Evolutionary conservation across 2,888 invertebrate species (phyloP).

Genomic region (Molanna angustata): DNA sequence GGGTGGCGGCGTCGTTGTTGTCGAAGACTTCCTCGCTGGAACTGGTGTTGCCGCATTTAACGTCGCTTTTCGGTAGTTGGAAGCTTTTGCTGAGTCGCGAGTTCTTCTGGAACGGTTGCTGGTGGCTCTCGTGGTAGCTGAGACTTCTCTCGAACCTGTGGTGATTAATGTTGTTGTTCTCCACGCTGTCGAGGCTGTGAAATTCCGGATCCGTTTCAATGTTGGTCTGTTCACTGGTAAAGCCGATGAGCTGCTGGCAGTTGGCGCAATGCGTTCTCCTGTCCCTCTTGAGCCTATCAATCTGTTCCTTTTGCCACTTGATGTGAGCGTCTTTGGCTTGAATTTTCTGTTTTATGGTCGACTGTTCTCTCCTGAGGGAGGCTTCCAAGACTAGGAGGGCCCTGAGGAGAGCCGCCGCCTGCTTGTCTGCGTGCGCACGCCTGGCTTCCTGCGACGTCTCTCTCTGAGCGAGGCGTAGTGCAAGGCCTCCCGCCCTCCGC

Average conservation of each 20-base stretch:
- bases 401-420: constrained; percentile 66
- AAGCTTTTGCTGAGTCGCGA: constrained; percentile 55
- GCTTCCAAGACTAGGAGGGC: constrained; percentile 71
- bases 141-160: constrained; percentile 53
- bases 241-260: constrained; percentile 52
- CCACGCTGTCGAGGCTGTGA: constrained; percentile 53
- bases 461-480: constrained; percentile 57
- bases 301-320: constrained; percentile 66
- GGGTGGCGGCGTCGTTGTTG: constrained; percentile 43
- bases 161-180: too few relatives aligned
- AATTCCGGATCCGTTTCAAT: constrained; percentile 55
- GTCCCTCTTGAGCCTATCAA: constrained; percentile 59
- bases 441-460: constrained; percentile 55
- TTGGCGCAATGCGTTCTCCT: constrained; percentile 50
- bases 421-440: constrained; percentile 66
- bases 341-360: constrained; percentile 64
- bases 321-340: constrained; percentile 71
- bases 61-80: constrained; percentile 50
- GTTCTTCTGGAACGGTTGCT: constrained; percentile 54
- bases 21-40: constrained; percentile 51
- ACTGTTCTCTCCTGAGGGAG: constrained; percentile 69
- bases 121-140: constrained; percentile 53
- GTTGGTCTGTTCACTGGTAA: constrained; percentile 54
- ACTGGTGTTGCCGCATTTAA: constrained; percentile 46
- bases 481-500: constrained; percentile 65